Evolutionary conservation across 2,888 invertebrate genomes (phyloP).

Genomic region (Ypsolopha scabrella): DNA sequence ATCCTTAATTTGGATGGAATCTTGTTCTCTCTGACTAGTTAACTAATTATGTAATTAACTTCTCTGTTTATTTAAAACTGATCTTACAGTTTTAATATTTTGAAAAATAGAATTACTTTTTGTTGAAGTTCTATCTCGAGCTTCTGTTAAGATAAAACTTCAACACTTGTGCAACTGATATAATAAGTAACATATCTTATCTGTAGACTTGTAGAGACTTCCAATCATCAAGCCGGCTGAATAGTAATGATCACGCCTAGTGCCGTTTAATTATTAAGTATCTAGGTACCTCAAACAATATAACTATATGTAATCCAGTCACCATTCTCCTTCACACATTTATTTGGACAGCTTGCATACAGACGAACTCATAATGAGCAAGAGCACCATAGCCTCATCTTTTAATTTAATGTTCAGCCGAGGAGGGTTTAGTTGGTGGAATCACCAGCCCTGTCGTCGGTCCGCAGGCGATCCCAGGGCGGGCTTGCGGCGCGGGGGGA

Average conservation of each 20-base stretch:
- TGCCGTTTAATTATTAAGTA: too few species aligned
- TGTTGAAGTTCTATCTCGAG: slow-evolving; percentile 5
- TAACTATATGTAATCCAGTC: too few species aligned
- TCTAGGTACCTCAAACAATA: too few species aligned
- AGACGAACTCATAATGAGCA: too few species aligned
- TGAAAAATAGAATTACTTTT: not conserved
- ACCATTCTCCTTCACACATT: too few species aligned
- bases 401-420: too few species aligned
- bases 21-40: not conserved
- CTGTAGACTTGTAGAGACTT: too few species aligned
- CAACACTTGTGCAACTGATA: not conserved
- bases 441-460: slow-evolving; percentile 6
- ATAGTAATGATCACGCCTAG: too few species aligned
- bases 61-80: not conserved
- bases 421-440: slow-evolving; percentile 5
- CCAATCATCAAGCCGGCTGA: too few species aligned
- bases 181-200: not conserved
- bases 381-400: too few species aligned
- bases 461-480: slow-evolving; percentile 10
- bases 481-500: slow-evolving; percentile 9
- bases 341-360: too few species aligned
- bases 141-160: slow-evolving; percentile 3
- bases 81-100: not conserved
- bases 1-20: not conserved
- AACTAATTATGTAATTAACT: not conserved